A percentile compares a stretch with the other conserved stretches of the same genome.
Conservation (phyloP, 2,888 invertebrate species). For the Schizotus pectinicornis region DNA sequence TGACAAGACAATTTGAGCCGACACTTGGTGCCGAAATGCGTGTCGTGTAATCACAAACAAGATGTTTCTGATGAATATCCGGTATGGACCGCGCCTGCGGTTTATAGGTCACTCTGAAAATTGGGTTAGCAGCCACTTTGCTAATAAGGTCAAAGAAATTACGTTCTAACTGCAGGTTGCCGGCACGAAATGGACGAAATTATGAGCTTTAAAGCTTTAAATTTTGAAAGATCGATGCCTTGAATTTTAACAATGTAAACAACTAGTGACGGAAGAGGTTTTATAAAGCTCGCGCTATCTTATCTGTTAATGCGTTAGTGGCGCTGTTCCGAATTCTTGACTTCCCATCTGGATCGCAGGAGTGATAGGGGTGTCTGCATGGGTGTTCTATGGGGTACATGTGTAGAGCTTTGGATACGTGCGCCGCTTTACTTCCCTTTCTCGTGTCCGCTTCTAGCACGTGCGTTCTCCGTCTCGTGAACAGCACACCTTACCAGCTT, state of each 20-base stretch:
- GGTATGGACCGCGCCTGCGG: slow-evolving; percentile 22
- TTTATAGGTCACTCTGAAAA: slow-evolving; percentile 34
- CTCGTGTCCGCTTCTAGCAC: slow-evolving; percentile 31
- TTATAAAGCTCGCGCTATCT: slow-evolving; percentile 7
- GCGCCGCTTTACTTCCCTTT: slow-evolving; percentile 33
- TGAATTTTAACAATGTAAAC: too few species aligned
- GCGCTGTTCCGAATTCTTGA: slow-evolving; percentile 14
- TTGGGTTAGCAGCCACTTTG: slow-evolving; percentile 36
- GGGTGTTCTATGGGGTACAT: slow-evolving; percentile 36
- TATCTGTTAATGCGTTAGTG: slow-evolving; percentile 13
- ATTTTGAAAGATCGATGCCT: too few species aligned
- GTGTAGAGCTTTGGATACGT: slow-evolving; percentile 35
- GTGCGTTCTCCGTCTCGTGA: slow-evolving; percentile 36
- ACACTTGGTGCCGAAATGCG: too few species aligned
- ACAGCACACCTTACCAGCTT: slow-evolving; percentile 26
- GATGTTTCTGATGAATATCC: slow-evolving; percentile 24
- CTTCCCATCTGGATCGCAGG: background rate
- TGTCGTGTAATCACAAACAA: too few species aligned
- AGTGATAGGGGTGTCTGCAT: slow-evolving; percentile 25
- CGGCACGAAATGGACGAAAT: background rate
- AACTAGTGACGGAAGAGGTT: too few species aligned
- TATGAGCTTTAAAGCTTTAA: too few species aligned
- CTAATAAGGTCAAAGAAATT: slow-evolving; percentile 36
- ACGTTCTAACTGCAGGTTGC: slow-evolving; percentile 6
- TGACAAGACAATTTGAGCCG: too few species aligned